A percentile compares a stretch with the other conserved stretches of the same genome.
Evolutionary conservation across 1,140 invertebrate genomes (phyloP).

Genomic region (Camponotus vicinus): DNA sequence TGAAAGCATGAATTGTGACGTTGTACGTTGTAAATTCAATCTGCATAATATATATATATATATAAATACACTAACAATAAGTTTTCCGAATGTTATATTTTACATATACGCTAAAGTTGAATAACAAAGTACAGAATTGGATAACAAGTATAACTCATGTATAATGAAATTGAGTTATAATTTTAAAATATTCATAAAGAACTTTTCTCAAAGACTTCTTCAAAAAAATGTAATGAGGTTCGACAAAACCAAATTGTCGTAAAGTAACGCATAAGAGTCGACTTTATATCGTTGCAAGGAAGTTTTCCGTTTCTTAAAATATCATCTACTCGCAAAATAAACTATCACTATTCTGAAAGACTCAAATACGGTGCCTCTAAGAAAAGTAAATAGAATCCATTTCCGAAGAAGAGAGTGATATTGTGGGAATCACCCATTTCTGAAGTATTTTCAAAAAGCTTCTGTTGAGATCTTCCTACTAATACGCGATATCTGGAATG

Average conservation of each 20-base stretch:
- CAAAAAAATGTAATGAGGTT: background rate
- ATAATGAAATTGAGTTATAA: background rate
- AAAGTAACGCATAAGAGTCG: background rate
- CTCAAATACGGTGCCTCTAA: background rate
- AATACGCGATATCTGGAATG: slow-evolving; percentile 6
- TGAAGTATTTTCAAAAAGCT: background rate
- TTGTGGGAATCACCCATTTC: background rate
- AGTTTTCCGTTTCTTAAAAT: slow-evolving; percentile 28
- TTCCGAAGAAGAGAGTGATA: background rate
- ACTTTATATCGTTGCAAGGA: background rate
- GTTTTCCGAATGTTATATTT: background rate
- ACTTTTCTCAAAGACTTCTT: background rate
- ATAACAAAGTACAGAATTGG: background rate
- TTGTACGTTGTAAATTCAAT: background rate
- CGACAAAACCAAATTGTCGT: background rate
- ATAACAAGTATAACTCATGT: background rate
- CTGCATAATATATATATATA: background rate
- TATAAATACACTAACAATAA: background rate
- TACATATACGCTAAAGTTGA: background rate
- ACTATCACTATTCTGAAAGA: background rate
- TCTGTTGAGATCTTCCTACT: background rate
- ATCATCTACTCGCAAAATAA: slow-evolving; percentile 19
- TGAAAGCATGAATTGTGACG: background rate
- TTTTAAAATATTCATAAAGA: background rate
- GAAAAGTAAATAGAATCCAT: slow-evolving; percentile 7